phyloP scores from a whole-genome alignment of 2,888 invertebrate species.

The Sepiola atlantica region DNA sequence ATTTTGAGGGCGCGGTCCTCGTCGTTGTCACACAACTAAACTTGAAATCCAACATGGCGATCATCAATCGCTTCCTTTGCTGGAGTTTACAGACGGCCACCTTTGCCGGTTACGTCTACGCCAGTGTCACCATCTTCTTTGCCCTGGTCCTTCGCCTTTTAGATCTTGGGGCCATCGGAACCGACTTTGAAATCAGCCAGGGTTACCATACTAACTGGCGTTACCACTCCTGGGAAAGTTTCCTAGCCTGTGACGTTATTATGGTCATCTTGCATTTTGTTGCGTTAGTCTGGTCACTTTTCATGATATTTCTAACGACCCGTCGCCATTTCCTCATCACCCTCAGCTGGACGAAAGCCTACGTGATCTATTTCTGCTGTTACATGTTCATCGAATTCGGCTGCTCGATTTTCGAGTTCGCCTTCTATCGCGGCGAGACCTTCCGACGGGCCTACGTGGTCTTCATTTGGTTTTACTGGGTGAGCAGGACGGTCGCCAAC shows the following conservation, averaged over 20 bases:
- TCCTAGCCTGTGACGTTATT: slow-evolving; percentile 71
- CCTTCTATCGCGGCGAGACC: slow-evolving; percentile 73
- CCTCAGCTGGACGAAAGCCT: slow-evolving; percentile 65
- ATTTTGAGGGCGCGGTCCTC: too few species aligned
- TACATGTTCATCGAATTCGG: slow-evolving; percentile 71
- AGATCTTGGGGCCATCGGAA: slow-evolving; percentile 66
- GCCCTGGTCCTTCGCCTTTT: slow-evolving; percentile 62
- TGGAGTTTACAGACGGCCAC: slow-evolving; percentile 65
- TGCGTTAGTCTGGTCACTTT: slow-evolving; percentile 62
- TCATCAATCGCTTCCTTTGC: slow-evolving; percentile 64
- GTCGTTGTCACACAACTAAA: too few species aligned
- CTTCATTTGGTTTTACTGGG: slow-evolving; percentile 72
- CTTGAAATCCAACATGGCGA: slow-evolving; percentile 61
- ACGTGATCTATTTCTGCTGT: slow-evolving; percentile 63
- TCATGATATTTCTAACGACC: slow-evolving; percentile 68
- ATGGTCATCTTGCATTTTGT: slow-evolving; percentile 62
- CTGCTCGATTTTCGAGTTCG: slow-evolving; percentile 70
- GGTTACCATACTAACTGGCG: slow-evolving; percentile 71
- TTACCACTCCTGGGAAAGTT: slow-evolving; percentile 73
- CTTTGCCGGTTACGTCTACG: slow-evolving; percentile 60
- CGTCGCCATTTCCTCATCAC: slow-evolving; percentile 71
- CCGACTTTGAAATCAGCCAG: slow-evolving; percentile 69
- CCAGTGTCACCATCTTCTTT: slow-evolving; percentile 61
- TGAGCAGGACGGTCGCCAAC: slow-evolving; percentile 67
- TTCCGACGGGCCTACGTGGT: slow-evolving; percentile 72